Base-by-base conservation (phyloP, 2,888 invertebrate genomes). In the Sinohyriopsis cumingii region DNA sequence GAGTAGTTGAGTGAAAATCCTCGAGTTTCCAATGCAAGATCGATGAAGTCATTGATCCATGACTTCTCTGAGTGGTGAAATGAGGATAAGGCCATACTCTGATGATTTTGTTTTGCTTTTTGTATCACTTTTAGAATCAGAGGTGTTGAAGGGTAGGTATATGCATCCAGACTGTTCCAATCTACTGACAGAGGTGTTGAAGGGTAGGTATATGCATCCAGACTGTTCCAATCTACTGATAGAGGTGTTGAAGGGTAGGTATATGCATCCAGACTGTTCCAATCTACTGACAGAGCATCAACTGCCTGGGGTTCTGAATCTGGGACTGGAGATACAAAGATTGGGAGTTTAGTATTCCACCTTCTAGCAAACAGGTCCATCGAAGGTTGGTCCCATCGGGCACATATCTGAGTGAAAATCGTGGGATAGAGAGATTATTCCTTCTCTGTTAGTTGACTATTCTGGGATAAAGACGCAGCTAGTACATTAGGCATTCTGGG, bases 261-360 rank as follows among this genome's bases (percentile, higher is more conserved):
- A 45, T 45, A 62, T 45, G 45, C 62, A 22, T 62, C 20, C 6
- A 33, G 45, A 15, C 45, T 4, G 45, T 62, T 24, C 7, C 3
- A 62, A 20, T 62, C 22, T 54, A 53, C 54, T n/a, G 62, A 62
- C 53, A 62, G 19, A 20, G 62, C 33, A 15, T 62, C 19, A 6
- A 61, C 25, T 7, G 61, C 24, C n/a, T 18, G 28, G 12, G 18
- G 6, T 28, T 28, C 33, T 20, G 18, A 18, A 18, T 63, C 63
- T 45, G 63, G 63, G 24, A 63, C 54, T 15, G 63, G 53, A 63
- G 45, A 63, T 4, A 63, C 63, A 63, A 25, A 61, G 3, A 54
- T 0, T 45, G 45, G 63, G 19, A 63, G 12, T 3, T n/a, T 63
- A 3, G 24, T 63, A n/a, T 55, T 63, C 25, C 53, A 54, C 1